A percentile compares a stretch with the other conserved stretches of the same genome.
phyloP scores from a whole-genome alignment of 1,140 invertebrate species.

The Drosophila serrata region DNA sequence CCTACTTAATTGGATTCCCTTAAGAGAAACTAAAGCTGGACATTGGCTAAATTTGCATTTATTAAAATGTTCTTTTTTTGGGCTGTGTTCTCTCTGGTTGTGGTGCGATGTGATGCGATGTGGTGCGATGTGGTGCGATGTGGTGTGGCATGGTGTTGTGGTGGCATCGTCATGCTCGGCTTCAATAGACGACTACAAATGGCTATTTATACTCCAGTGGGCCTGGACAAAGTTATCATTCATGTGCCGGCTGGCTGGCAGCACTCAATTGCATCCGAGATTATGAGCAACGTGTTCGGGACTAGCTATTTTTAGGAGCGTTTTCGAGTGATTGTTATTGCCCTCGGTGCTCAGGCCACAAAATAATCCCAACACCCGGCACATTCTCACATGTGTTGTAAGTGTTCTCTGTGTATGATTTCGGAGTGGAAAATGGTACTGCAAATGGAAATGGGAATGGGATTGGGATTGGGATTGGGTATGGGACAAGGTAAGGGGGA shows the following conservation, averaged over 20 bases:
- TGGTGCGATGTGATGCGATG: neutral
- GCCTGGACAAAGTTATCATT: conserved; percentile 50
- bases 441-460: conserved; percentile 6
- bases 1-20: neutral
- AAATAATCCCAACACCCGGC: conserved; percentile 71
- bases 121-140: neutral
- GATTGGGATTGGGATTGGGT: neutral
- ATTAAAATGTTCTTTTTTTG: neutral
- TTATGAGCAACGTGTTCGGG: conserved; percentile 51
- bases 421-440: conserved; percentile 27
- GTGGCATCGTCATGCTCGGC: conserved; percentile 37
- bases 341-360: conserved; percentile 41
- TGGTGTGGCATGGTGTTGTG: neutral
- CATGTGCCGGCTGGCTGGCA: conserved; percentile 26
- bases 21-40: neutral
- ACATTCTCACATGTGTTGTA: conserved; percentile 71
- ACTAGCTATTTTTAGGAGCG: conserved; percentile 65
- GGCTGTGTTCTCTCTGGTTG: neutral
- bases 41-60: neutral
- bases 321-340: conserved; percentile 69
- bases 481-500: neutral
- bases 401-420: conserved; percentile 20
- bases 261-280: conserved; percentile 55
- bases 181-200: conserved; percentile 40
- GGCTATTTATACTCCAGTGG: conserved; percentile 45